Percentiles rank a stretch among this genome's conserved stretches.
phyloP scores from a whole-genome alignment of 35 echinoderm and acorn worm species.

The Heliocidaris erythrogramma region DNA sequence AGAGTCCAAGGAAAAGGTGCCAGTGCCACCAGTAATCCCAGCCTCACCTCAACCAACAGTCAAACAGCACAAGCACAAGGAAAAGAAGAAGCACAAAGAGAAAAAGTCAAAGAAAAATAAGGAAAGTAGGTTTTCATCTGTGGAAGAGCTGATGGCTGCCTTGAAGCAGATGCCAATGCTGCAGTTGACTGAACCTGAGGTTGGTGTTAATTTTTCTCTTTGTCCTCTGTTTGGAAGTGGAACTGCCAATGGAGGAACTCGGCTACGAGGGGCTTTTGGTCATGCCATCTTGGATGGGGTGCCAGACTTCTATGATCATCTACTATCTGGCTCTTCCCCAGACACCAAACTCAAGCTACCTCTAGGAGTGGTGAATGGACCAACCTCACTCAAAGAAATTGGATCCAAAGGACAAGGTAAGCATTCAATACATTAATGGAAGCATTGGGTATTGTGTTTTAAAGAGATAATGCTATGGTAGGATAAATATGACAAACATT shows the following conservation, averaged over 20 bases:
- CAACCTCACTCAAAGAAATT: slow-evolving; percentile 58
- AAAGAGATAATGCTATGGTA: background rate
- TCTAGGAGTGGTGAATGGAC: slow-evolving; percentile 71
- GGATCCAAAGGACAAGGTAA: slow-evolving; percentile 52
- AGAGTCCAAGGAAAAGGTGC: slow-evolving; percentile 39
- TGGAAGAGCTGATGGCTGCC: slow-evolving; percentile 84
- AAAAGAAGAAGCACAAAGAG: slow-evolving; percentile 88
- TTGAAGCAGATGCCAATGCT: slow-evolving; percentile 87
- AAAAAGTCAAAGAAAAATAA: slow-evolving; percentile 70
- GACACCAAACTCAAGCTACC: slow-evolving; percentile 68
- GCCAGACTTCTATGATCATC: slow-evolving; percentile 80
- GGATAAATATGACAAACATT: background rate
- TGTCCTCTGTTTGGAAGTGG: slow-evolving; percentile 80
- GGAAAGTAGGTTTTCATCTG: slow-evolving; percentile 43
- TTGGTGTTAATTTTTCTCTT: slow-evolving; percentile 76
- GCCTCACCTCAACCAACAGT: background rate
- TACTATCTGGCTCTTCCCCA: slow-evolving; percentile 68
- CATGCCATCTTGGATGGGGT: slow-evolving; percentile 90
- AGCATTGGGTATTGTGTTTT: background rate
- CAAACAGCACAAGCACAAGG: slow-evolving; percentile 65
- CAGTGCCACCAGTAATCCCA: background rate
- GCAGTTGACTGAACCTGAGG: slow-evolving; percentile 81
- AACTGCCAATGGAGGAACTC: slow-evolving; percentile 72
- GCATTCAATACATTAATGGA: background rate
- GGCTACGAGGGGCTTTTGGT: slow-evolving; percentile 82